These are phyloP conservation scores for Fistularia tabacaria DNA, from an alignment of 2,797 vertebrate genomes.

Conservation along the genomic window DNA sequence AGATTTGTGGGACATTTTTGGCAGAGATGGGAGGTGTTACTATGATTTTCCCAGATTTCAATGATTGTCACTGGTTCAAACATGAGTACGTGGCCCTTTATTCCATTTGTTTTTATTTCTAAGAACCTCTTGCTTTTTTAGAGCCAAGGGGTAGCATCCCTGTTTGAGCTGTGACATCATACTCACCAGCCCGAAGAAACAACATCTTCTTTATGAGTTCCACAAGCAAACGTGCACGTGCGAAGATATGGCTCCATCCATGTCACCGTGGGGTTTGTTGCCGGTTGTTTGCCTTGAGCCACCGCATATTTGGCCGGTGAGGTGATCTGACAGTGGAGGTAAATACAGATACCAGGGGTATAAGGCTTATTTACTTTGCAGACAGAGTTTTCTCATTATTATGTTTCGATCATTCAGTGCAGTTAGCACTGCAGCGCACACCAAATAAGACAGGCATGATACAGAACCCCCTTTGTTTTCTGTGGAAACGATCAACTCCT, in stretches of 20 bases:
- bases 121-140: too few species aligned
- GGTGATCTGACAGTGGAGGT: slow-evolving; percentile 21
- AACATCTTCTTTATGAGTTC: slow-evolving; percentile 11
- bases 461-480: too few species aligned
- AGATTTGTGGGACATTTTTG: too few species aligned
- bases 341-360: slow-evolving; percentile 12
- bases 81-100: too few species aligned
- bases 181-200: slow-evolving; percentile 4
- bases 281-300: background rate
- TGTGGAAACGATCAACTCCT: too few species aligned
- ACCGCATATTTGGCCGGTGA: slow-evolving; percentile 28
- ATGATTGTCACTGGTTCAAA: too few species aligned
- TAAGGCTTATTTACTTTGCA: slow-evolving; percentile 43
- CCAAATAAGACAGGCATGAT: too few species aligned
- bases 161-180: too few species aligned
- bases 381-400: slow-evolving; percentile 30
- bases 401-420: slow-evolving; percentile 1
- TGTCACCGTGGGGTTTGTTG: slow-evolving; percentile 30
- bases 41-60: too few species aligned
- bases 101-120: too few species aligned
- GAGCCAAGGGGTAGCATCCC: too few species aligned
- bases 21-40: too few species aligned
- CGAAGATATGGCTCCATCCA: slow-evolving; percentile 14
- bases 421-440: slow-evolving; percentile 2
- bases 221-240: slow-evolving; percentile 11